A percentile compares a stretch with the other conserved stretches of the same genome.
These are phyloP conservation scores for Crenichthys baileyi DNA, from an alignment of 2,797 vertebrate genomes.

Conservation along the genomic window DNA sequence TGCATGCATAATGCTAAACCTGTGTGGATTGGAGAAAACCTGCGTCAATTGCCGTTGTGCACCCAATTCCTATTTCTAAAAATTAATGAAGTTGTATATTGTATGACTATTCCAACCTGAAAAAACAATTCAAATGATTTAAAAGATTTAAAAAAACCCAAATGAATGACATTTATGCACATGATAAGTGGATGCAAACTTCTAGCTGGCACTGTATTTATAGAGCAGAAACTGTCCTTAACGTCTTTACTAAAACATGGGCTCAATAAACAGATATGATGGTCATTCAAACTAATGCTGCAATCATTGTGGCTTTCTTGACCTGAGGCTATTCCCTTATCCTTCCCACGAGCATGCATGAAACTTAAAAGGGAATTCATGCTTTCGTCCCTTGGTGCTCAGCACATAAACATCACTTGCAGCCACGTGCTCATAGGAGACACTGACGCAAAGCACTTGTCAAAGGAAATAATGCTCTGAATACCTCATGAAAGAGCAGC, in stretches of 20 bases:
- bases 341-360: constrained; percentile 31
- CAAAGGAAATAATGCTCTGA: constrained; percentile 25
- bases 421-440: constrained; percentile 11
- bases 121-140: neutral
- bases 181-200: neutral
- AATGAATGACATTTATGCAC: neutral
- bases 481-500: constrained; percentile 22
- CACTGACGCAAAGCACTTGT: constrained; percentile 22
- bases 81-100: neutral
- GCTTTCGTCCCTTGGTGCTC: constrained; percentile 7
- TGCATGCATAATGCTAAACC: neutral
- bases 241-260: neutral
- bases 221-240: neutral
- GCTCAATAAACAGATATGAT: constrained; percentile 22
- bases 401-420: constrained; percentile 21
- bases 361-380: constrained; percentile 29
- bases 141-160: neutral
- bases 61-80: neutral
- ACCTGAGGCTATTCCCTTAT: constrained; percentile 6
- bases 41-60: neutral
- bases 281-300: constrained; percentile 12
- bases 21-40: neutral
- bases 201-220: neutral
- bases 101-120: neutral
- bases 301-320: constrained; percentile 24